Base-by-base conservation (phyloP, 2,113 vertebrate genomes). In the Anguilla rostrata region DNA sequence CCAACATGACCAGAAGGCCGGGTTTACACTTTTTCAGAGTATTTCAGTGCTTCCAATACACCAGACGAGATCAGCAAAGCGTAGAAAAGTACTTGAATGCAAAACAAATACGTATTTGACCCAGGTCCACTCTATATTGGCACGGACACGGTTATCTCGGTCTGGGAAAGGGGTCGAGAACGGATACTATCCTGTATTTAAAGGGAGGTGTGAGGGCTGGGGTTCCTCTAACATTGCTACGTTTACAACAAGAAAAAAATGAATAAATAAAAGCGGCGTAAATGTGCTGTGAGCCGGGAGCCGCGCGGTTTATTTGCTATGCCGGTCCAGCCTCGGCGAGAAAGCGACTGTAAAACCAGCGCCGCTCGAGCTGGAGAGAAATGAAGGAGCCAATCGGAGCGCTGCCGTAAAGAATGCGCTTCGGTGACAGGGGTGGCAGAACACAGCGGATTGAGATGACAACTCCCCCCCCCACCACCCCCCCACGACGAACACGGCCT, bases 301-400 rank as follows among this genome's bases (percentile, higher is more conserved):
- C 86, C 66, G 39, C 26, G 39, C 29, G 7, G 39, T 75, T 86
- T 89, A 86, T 92, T 88, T 86, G 66, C 85, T 79, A 60, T 63
- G 83, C 63, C 91, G 71, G 56, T 87, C 88, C 89, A 88, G 91
- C 89, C 88, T 90, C 87, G 56, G 43, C 85, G 63, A 78, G 78
- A 88, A 88, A 91, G 43, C 49, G 49, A 53, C 49, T 53, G 49
- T 53, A 53, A 14, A 89, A 87, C 83, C 84, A 88, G 86, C 90
- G 90, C 90, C 86, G 22, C 81, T 91, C 92, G 80, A 89, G 91
- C 90, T 82, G 87, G 8, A 14, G 84, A 82, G 83, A 82, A 43
- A 90, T 80, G 34, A 80, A 80, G 57, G 87, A 88, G 89, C 87
- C 60, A 88, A 90, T 87, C 26, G 29, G 40, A 41, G 41, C 1